These are phyloP conservation scores for Hormaphis cornu DNA, from an alignment of 1,140 invertebrate species.

Conservation along the genomic window DNA sequence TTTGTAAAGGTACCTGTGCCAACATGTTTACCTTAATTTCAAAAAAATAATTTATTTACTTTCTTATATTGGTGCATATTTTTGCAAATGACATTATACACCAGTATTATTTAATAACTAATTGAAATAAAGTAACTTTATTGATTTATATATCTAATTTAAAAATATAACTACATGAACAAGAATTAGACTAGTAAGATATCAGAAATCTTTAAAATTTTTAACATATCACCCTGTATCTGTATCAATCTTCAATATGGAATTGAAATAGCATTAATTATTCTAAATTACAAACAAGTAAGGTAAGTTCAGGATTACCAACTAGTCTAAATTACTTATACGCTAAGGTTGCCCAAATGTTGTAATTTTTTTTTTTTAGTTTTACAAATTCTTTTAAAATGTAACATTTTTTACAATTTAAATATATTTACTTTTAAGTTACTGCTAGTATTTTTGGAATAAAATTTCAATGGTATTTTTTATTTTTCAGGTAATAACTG, in stretches of 20 bases:
- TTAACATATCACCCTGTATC: neutral
- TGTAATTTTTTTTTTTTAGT: neutral
- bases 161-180: neutral
- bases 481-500: conserved; percentile 21
- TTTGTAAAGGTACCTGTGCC: too few relatives aligned
- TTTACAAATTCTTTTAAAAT: neutral
- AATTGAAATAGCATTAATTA: neutral
- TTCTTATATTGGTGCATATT: too few relatives aligned
- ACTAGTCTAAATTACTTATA: neutral
- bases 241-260: neutral
- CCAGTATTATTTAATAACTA: too few relatives aligned
- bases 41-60: too few relatives aligned
- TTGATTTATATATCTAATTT: neutral
- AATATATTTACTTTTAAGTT: neutral
- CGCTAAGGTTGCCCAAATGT: too few relatives aligned
- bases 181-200: conserved; percentile 1
- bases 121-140: too few relatives aligned
- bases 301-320: conserved; percentile 26
- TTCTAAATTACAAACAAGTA: neutral
- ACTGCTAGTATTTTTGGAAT: neutral
- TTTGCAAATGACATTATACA: too few relatives aligned
- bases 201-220: neutral
- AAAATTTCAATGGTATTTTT: conserved; percentile 11
- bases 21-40: too few relatives aligned
- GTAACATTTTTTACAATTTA: too few relatives aligned